Percentiles rank a stretch among this genome's conserved stretches.
phyloP scores from a whole-genome alignment of 2,888 invertebrate species.

The Seladonia tumulorum region DNA sequence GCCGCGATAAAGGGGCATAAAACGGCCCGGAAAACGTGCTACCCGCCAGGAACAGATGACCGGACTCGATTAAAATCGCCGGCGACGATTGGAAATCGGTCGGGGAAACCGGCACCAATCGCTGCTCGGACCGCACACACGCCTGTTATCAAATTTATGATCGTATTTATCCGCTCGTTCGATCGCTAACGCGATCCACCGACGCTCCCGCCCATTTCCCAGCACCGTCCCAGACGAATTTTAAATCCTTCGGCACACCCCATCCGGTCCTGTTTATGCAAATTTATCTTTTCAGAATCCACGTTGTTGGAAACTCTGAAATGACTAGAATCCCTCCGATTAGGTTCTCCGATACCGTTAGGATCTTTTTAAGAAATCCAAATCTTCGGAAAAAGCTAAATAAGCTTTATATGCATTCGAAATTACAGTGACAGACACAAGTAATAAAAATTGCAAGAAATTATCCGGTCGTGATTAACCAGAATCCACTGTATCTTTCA shows the following conservation, averaged over 20 bases:
- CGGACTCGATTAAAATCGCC: conserved; percentile 38
- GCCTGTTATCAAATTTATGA: conserved; percentile 35
- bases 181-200: neutral
- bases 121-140: conserved; percentile 1
- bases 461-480: too few relatives aligned
- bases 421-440: too few relatives aligned
- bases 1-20: conserved; percentile 27
- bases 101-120: conserved; percentile 13
- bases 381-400: too few relatives aligned
- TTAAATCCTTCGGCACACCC: neutral
- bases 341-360: too few relatives aligned
- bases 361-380: too few relatives aligned
- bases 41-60: neutral
- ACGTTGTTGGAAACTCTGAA: neutral
- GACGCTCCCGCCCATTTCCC: neutral
- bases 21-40: neutral
- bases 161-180: conserved; percentile 20
- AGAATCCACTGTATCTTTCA: too few relatives aligned
- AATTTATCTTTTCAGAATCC: neutral
- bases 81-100: conserved; percentile 16
- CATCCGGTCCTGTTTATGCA: neutral
- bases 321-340: too few relatives aligned
- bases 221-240: neutral
- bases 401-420: too few relatives aligned
- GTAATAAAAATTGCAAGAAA: too few relatives aligned